Base-by-base conservation (phyloP, 2,113 vertebrate genomes). In the Gymnogyps californianus region DNA sequence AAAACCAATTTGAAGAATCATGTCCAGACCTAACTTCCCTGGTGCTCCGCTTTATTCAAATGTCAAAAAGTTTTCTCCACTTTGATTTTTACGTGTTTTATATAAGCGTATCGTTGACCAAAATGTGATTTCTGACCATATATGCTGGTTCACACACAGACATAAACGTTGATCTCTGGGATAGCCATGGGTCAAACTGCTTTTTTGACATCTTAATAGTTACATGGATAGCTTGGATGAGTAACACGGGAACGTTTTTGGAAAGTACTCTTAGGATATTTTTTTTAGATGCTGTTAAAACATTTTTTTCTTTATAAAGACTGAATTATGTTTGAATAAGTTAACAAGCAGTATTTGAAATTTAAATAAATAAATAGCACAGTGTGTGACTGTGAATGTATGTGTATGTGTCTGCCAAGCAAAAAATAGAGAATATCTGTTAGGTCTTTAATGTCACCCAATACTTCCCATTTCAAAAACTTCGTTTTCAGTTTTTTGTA, bases 301-400 rank as follows among this genome's bases (percentile, higher is more conserved):
- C 32, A 24, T 38, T 11, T 51, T 61, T n/a, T 36, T 71, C 46
- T 71, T 69, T 57, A 16, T 14, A 28, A 54, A 91, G 81, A 19
- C 31, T 49, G 69, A 65, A 36, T 83, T 89, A 12, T 29, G 38
- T 57, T 47, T 42, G 62, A 46, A 13, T n/a, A 18, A 75, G 22
- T 9, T 69, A 90, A 38, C n/a, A 65, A 75, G 65, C 61, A 79
- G 21, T 74, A 38, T 77, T 64, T 88, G 66, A 54, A 90, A 83
- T 90, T 72, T 76, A 86, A 83, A 76, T 90, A 95, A 95, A 95
- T 87, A 90, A 95, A 78, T 55, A 92, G 59, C 78, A 75, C 58
- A 21, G 15, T 5, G 36, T 40, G 76, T 87, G 83, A 17, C 83
- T 88, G 58, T 42, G 66, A 78, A 78, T 26, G 44, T 28, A 8